Percentiles rank a stretch among this genome's conserved stretches.
Conservation (phyloP, 1,140 invertebrate genomes). For the Wiebesia pumilae region DNA sequence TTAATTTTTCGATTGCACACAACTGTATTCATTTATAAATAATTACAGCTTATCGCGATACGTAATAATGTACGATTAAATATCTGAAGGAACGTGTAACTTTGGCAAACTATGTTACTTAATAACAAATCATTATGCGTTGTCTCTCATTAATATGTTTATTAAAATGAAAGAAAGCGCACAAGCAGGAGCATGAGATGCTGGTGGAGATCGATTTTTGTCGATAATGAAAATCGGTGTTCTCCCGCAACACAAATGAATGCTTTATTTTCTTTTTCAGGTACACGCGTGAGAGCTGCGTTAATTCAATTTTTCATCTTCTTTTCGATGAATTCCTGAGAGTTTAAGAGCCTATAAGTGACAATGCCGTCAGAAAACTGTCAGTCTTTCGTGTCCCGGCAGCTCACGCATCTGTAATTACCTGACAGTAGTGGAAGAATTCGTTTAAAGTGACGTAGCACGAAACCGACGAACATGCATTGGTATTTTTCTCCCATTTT, state of each 20-base stretch:
- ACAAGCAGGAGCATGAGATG: not conserved
- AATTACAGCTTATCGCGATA: too few species aligned
- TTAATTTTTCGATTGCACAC: too few species aligned
- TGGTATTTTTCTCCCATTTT: conserved; percentile 24
- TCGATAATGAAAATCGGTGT: not conserved
- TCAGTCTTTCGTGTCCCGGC: conserved; percentile 50
- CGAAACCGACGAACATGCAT: not conserved
- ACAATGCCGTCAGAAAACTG: conserved; percentile 51
- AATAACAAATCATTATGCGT: too few species aligned
- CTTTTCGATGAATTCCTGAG: conserved; percentile 9
- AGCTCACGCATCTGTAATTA: conserved; percentile 30
- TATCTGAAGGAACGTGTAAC: too few species aligned
- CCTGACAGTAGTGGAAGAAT: not conserved
- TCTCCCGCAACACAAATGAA: not conserved
- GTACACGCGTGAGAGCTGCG: not conserved
- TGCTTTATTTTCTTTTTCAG: not conserved
- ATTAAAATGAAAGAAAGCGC: not conserved
- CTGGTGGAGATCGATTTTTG: conserved; percentile 33
- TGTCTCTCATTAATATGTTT: too few species aligned
- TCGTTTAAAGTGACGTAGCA: not conserved
- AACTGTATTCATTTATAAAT: too few species aligned
- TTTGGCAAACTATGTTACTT: too few species aligned
- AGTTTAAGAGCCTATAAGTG: not conserved
- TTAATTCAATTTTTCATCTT: conserved; percentile 12
- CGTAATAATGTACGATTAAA: too few species aligned